phyloP scores from a whole-genome alignment of 1,140 invertebrate genomes.

The Drosophila orena region DNA sequence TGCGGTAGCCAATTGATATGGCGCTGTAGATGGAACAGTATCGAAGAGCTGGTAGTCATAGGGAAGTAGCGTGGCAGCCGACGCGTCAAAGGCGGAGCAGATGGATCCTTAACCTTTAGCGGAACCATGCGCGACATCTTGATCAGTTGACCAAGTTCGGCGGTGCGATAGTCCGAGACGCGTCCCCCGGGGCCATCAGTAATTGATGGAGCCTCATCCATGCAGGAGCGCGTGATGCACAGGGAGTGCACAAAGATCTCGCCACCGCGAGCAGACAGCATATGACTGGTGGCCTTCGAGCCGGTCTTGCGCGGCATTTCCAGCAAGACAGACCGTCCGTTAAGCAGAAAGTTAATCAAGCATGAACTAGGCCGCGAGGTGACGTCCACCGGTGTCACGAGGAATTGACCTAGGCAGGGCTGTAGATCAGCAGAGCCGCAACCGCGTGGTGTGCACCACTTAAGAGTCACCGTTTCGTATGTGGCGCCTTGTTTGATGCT shows the following conservation, averaged over 20 bases:
- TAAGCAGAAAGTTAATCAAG: slow-evolving; percentile 97
- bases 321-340: slow-evolving; percentile 96
- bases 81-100: slow-evolving; percentile 86
- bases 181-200: slow-evolving; percentile 96
- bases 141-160: slow-evolving; percentile 95
- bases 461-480: slow-evolving; percentile 92
- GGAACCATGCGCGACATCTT: slow-evolving; percentile 93
- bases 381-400: slow-evolving; percentile 98
- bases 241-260: slow-evolving; percentile 98
- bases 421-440: slow-evolving; percentile 91
- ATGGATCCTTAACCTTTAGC: slow-evolving; percentile 85
- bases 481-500: slow-evolving; percentile 86
- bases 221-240: slow-evolving; percentile 92
- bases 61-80: slow-evolving; percentile 96
- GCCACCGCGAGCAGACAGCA: slow-evolving; percentile 96
- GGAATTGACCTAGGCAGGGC: slow-evolving; percentile 92
- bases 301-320: slow-evolving; percentile 96
- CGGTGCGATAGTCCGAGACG: slow-evolving; percentile 95
- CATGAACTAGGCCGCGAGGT: slow-evolving; percentile 97
- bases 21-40: slow-evolving; percentile 89
- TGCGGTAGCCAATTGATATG: slow-evolving; percentile 94
- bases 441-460: slow-evolving; percentile 97
- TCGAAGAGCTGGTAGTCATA: slow-evolving; percentile 90
- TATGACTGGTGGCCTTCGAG: slow-evolving; percentile 95
- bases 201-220: slow-evolving; percentile 98